Conservation (phyloP, 2,888 invertebrate genomes). For the Pheosia gnoma region DNA sequence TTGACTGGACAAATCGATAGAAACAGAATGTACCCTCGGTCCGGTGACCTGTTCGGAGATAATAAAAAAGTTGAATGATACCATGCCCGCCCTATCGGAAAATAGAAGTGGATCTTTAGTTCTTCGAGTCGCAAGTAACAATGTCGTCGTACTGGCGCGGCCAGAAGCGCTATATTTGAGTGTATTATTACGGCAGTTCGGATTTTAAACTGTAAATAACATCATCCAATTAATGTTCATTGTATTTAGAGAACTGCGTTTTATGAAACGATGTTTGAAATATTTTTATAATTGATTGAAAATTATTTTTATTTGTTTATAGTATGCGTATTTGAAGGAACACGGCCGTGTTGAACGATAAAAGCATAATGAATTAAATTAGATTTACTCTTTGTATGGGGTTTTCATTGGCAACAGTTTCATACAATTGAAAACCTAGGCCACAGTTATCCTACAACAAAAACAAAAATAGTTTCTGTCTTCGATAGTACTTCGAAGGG, state of each 20-base stretch:
- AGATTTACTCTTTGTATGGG: too few species aligned
- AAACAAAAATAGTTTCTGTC: constrained; percentile 11
- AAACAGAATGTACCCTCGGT: constrained; percentile 44
- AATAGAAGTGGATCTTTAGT: constrained; percentile 77
- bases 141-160: constrained; percentile 59
- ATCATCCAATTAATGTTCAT: constrained; percentile 4
- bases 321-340: too few species aligned
- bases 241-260: too few species aligned
- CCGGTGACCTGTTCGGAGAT: constrained; percentile 72
- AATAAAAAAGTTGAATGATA: constrained; percentile 82
- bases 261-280: too few species aligned
- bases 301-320: too few species aligned
- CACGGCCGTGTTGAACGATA: too few species aligned
- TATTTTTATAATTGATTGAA: too few species aligned
- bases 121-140: constrained; percentile 69
- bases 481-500: constrained; percentile 48
- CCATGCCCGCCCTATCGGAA: constrained; percentile 77
- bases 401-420: too few species aligned
- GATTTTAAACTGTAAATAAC: constrained; percentile 10
- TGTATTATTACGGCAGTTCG: constrained; percentile 6
- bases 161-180: constrained; percentile 42
- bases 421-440: too few species aligned
- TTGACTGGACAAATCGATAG: constrained; percentile 47
- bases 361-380: too few species aligned
- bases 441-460: too few species aligned